Percentiles rank a stretch among this genome's conserved stretches.
Conservation (phyloP, 2,113 vertebrate genomes). For the Cephalopholis sonnerati region DNA sequence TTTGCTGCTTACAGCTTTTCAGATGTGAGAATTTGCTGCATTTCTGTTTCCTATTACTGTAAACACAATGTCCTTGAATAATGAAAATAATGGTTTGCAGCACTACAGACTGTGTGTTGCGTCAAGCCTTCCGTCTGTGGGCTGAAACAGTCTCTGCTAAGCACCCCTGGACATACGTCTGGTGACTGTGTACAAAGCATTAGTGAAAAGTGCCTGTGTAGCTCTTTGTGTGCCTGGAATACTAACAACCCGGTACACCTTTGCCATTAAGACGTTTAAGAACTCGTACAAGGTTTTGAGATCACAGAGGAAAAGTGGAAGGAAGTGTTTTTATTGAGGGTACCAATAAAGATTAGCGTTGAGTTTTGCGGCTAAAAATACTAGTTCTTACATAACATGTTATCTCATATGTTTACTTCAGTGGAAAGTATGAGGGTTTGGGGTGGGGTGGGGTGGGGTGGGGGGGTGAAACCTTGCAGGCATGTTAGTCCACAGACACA, state of each 20-base stretch:
- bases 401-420: constrained; percentile 46
- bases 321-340: constrained; percentile 8
- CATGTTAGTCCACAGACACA: neutral
- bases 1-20: neutral
- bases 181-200: constrained; percentile 67
- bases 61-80: neutral
- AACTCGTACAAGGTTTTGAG: constrained; percentile 36
- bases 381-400: constrained; percentile 44
- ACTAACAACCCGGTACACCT: constrained; percentile 70
- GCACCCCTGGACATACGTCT: constrained; percentile 50
- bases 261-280: constrained; percentile 56
- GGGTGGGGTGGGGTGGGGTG: neutral
- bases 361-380: constrained; percentile 47
- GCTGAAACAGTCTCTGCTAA: constrained; percentile 28
- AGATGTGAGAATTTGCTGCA: neutral
- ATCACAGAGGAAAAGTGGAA: constrained; percentile 16
- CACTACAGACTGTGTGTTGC: neutral
- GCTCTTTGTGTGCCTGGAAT: constrained; percentile 79
- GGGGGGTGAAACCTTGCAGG: constrained; percentile 9
- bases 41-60: too few species aligned
- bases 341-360: neutral
- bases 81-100: constrained; percentile 2
- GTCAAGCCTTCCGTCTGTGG: constrained; percentile 24
- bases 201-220: constrained; percentile 70
- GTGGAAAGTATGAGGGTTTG: constrained; percentile 55